Conservation (phyloP, 2,888 invertebrate species). For the Chesias legatella region DNA sequence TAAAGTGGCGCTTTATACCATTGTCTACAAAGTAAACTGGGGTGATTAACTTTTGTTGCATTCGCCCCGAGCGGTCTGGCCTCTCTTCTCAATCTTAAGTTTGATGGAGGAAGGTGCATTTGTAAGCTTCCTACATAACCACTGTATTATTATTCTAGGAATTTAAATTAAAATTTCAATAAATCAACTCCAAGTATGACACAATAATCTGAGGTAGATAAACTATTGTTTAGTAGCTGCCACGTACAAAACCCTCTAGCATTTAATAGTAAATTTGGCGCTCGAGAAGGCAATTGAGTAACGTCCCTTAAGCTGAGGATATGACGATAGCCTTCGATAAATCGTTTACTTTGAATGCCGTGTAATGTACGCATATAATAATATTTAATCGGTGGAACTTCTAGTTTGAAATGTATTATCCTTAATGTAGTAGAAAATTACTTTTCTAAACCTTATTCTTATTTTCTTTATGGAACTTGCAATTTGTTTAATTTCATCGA, state of each 20-base stretch:
- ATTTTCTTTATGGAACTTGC: too few relatives aligned
- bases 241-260: conserved; percentile 32
- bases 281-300: conserved; percentile 55
- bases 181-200: not conserved
- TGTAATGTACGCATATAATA: conserved; percentile 75
- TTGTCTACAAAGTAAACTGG: conserved; percentile 58
- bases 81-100: conserved; percentile 15
- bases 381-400: conserved; percentile 75
- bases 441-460: too few relatives aligned
- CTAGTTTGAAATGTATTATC: conserved; percentile 56
- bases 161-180: conserved; percentile 8
- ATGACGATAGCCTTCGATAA: conserved; percentile 77
- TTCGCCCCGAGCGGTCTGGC: conserved; percentile 12
- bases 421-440: too few relatives aligned
- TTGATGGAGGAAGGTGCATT: conserved; percentile 2
- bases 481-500: too few relatives aligned
- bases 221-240: conserved; percentile 30
- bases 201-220: conserved; percentile 5
- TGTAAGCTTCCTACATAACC: too few relatives aligned
- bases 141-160: too few relatives aligned
- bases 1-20: conserved; percentile 46
- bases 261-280: conserved; percentile 43
- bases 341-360: conserved; percentile 71
- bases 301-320: conserved; percentile 69
- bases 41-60: conserved; percentile 56